Conservation (phyloP, 2,888 invertebrate genomes). For the Calephelis perditalis region DNA sequence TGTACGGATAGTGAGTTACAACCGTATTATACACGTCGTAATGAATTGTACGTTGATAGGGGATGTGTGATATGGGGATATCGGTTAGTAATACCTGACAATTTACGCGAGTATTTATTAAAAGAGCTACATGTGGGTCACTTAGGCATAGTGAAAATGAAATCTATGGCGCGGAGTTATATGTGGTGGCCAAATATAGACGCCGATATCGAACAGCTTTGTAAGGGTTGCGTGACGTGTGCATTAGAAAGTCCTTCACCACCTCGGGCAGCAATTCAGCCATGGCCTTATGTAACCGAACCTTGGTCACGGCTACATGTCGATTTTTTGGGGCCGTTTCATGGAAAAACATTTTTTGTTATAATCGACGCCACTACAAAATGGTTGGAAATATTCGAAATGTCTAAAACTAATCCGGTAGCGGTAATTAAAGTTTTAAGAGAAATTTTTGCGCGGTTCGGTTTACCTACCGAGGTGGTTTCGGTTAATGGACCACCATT, state of each 20-base stretch:
- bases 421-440: constrained; percentile 24
- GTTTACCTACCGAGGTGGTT: constrained; percentile 31
- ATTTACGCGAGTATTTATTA: background rate
- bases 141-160: constrained; percentile 19
- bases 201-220: constrained; percentile 21
- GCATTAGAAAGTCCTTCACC: constrained; percentile 22
- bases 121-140: background rate
- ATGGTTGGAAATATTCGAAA: constrained; percentile 30
- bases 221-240: constrained; percentile 21
- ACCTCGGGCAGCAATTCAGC: constrained; percentile 2
- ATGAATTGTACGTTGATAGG: background rate
- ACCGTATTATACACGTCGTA: background rate
- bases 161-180: constrained; percentile 21
- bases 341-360: constrained; percentile 27
- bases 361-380: constrained; percentile 30
- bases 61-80: background rate
- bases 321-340: background rate
- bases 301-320: background rate
- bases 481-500: constrained; percentile 35
- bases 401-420: constrained; percentile 22
- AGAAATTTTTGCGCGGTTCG: constrained; percentile 29
- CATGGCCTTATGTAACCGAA: too few species aligned
- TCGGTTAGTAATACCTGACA: background rate
- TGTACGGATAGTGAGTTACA: background rate
- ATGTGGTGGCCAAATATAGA: constrained; percentile 19